Base-by-base conservation (phyloP, 2,113 vertebrate species). In the Trematomus loennbergii region DNA sequence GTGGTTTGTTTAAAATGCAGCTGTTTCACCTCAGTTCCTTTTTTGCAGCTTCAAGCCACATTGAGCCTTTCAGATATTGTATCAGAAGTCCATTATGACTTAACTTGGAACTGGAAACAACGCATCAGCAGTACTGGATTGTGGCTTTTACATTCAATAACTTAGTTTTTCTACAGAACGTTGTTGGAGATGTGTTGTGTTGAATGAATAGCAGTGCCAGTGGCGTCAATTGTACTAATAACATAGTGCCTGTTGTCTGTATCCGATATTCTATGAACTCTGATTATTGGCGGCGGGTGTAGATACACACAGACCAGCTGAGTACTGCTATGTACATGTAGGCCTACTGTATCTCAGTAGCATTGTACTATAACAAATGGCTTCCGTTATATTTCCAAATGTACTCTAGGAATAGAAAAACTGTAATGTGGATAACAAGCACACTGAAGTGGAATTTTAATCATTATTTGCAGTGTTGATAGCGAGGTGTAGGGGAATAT, bases 251-350 rank as follows among this genome's bases (percentile, higher is more conserved):
- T 61, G 58, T 68, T 63, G 46, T 60, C 4, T 75, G 2, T 63
- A 7, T 58, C 0, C 48, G 57, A 22, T 3, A 18, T 71, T 40
- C 48, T 49, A 2, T 55, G 57, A 40, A n/a, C 4, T 74, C 25
- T 62, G 53, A 50, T 0, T 25, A 8, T 33, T 16, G 52, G 4
- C 1, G 13, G 40, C 36, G n/a, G 46, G 57, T 73, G 63, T 60
- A 61, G 76, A 60, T 77, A 58, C 58, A 75, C 75, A 82, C 73
- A 81, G 52, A 71, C 4, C 16, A 18, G 9, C 3, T n/a, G 12
- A 25, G 7, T 45, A 9, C 10, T 13, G 9, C 29, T 29, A 29
- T 29, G 29, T 16, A 4, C 20, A n/a, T 60, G 22, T 12, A 8
- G 29, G 29, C 29, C 3, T 29, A 29, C 15, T 45, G 33, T 29